phyloP scores from a whole-genome alignment of 1,140 invertebrate genomes.

The Gryllus bimaculatus region DNA sequence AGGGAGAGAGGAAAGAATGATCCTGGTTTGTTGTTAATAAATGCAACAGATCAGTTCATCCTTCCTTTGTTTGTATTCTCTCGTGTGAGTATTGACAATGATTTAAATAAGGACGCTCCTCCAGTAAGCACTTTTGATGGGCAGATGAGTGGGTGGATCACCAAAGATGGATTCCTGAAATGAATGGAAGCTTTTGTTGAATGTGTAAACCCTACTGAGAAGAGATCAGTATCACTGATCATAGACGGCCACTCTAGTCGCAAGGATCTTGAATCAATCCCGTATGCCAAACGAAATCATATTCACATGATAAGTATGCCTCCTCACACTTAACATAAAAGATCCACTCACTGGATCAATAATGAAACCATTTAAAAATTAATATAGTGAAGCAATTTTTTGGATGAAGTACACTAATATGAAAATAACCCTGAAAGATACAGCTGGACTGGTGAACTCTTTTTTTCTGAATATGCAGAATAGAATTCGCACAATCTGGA shows the following conservation, averaged over 20 bases:
- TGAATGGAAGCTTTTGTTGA: too few relatives aligned
- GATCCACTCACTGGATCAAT: constrained; percentile 32
- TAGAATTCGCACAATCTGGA: background rate
- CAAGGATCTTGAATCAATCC: too few relatives aligned
- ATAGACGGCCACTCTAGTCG: too few relatives aligned
- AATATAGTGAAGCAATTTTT: constrained; percentile 6
- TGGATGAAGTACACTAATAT: too few relatives aligned
- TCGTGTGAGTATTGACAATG: constrained; percentile 22
- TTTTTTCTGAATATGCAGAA: too few relatives aligned
- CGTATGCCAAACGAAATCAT: too few relatives aligned
- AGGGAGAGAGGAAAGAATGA: constrained; percentile 36
- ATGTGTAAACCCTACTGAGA: constrained; percentile 12
- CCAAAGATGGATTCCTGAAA: constrained; percentile 23
- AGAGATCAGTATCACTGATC: too few relatives aligned
- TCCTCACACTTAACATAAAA: constrained; percentile 33
- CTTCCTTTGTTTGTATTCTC: too few relatives aligned
- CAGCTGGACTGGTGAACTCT: too few relatives aligned
- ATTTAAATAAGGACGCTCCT: constrained; percentile 21
- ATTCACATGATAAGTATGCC: too few relatives aligned
- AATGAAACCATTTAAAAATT: constrained; percentile 33
- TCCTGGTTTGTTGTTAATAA: constrained; percentile 28
- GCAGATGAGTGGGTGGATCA: constrained; percentile 23
- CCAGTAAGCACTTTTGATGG: constrained; percentile 21
- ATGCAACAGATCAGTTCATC: constrained; percentile 27
- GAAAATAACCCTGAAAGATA: too few relatives aligned